Base-by-base conservation (phyloP, 2,888 invertebrate genomes). In the Leptogaster cylindrica region DNA sequence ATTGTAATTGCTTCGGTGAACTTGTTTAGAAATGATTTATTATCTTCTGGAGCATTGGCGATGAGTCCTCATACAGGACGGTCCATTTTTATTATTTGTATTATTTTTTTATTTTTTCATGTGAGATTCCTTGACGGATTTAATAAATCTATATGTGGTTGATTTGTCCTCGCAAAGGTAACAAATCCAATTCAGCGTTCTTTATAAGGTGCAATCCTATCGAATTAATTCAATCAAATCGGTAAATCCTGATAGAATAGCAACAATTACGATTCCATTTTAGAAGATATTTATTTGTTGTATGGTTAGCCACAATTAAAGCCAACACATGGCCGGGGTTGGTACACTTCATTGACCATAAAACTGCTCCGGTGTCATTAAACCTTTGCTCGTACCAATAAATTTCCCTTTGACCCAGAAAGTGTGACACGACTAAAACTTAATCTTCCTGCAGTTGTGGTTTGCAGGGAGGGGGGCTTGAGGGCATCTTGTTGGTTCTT, bases 371-470 rank as follows among this genome's bases (percentile, higher is more conserved):
- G 27, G 44, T 27, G 44, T 44, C 41, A 44, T 61, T 44, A 61
- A 27, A 41, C 44, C 61, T 44, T 27, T 7, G 14, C 44, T 27
- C 28, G 61, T 12, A 28, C 20, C 44, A 44, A 61, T 61, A 61
- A 61, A 61, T 61, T 61, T 44, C 61, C 44, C 61, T 61, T 61
- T 61, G 61, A 61, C 61, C 61, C 44, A 61, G 61, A 61, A 61
- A 61, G 20, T 61, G 44, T 44, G 44, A 28, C 41, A 61, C 41
- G 27, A 61, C 61, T 44, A 44, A 61, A 61, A 61, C 61, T 61
- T 61, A 61, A 61, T 61, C 61, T 61, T 61, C 61, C 16, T 61
- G 44, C 61, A 44, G 25, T 16, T 27, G 61, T 41, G 10, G n/a
- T n/a, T 16, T 28, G 41, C 61, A 41, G 27, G 18, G 10, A 14